phyloP scores from a whole-genome alignment of 2,797 vertebrate species.

The Malacoctenus gilli region DNA sequence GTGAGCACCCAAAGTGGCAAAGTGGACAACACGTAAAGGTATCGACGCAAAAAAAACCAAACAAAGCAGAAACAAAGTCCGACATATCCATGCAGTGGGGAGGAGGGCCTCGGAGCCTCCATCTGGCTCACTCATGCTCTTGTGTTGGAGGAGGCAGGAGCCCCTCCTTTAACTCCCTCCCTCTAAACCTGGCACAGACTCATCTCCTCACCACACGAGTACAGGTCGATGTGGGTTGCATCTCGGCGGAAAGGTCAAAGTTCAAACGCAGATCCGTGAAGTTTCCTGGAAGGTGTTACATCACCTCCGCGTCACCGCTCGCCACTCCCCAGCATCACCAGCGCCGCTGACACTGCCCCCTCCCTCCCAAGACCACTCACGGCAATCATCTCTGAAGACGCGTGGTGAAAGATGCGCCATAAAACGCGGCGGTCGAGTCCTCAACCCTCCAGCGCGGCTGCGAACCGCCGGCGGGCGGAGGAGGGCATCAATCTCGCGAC shows the following conservation, averaged over 20 bases:
- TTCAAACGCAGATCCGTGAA: no score
- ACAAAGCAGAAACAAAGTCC: no score
- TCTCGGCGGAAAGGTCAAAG: no score
- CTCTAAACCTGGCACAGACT: not conserved
- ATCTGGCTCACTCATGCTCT: not conserved
- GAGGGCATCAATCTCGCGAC: conserved; percentile 45
- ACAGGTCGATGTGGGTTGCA: conserved; percentile 36
- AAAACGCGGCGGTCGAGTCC: conserved; percentile 11
- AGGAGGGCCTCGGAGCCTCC: conserved; percentile 3
- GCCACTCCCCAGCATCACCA: no score
- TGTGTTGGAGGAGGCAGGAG: no score
- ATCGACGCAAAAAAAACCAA: no score
- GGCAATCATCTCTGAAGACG: conserved; percentile 4
- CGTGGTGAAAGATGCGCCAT: conserved; percentile 2
- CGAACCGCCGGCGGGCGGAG: conserved; percentile 17
- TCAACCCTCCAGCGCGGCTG: conserved; percentile 14
- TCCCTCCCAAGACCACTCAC: not conserved
- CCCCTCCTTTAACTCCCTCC: conserved; percentile 4
- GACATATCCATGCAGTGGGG: no score
- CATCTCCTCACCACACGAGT: conserved; percentile 13
- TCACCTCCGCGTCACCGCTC: no score
- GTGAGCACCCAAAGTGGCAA: not conserved
- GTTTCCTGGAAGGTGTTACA: no score
- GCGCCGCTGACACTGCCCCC: not conserved
- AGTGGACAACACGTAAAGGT: not conserved